Evolutionary conservation across 2,113 vertebrate species (phyloP), one percentile per base, ranked within the genome.

Genomic region (Anas platyrhynchos): DNA sequence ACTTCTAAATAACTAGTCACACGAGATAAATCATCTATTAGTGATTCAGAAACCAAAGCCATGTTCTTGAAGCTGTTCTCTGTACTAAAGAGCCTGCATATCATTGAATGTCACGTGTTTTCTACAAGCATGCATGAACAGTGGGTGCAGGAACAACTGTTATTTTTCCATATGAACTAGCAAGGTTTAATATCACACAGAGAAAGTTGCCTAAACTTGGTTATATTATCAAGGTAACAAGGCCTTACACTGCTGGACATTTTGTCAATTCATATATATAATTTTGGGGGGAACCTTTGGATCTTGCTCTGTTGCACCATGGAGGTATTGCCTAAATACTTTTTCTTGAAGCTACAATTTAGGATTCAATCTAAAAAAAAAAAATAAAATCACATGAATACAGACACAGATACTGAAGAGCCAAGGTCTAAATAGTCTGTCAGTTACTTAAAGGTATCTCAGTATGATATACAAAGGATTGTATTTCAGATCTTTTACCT

Each of bases 1-100:
- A 44, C n/a, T 94, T 94, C 68, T 77, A 82, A 93, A 87, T 38
- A 85, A 21, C 46, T 83, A 12, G 46, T 88, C 90, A 18, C 12
- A 21, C 31, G 13, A 73, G 43, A 79, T 69, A 76, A 87, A 83
- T 79, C 44, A 48, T 2, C 10, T 2, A 8, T 44, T 46, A 82
- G 17, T 54, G 13, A 73, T 62, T 69, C 59, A 69, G 90, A 89
- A 92, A 62, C 27, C 36, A 69, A 69, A 89, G 7, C 9, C 0
- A 0, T 27, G 3, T 55, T 90, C 21, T 66, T 15, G 21, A 16
- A 27, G 21, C 12, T 69, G 21, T 0, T 0, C 21, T 52, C 21
- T 54, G 8, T 62, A 44, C 7, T 32, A 18, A 66, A 83, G 13
- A 65, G 7, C 25, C 23, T 41, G 17, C 25, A 43, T 54, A 9